phyloP scores from a whole-genome alignment of 1,140 invertebrate species.

The Harlomillsia oculata region DNA sequence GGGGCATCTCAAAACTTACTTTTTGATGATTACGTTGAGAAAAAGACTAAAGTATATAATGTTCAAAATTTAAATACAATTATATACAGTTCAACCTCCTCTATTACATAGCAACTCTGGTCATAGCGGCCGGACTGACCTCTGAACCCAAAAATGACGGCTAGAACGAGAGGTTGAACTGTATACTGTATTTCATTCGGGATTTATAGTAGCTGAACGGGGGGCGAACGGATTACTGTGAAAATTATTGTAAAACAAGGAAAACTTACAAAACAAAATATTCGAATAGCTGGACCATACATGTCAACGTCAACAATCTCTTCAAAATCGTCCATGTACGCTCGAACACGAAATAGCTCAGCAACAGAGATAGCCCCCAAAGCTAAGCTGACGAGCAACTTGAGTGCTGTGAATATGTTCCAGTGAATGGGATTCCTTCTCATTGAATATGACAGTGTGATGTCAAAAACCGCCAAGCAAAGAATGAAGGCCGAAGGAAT shows the following conservation, averaged over 20 bases:
- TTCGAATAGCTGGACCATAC: conserved; percentile 39
- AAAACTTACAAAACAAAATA: conserved; percentile 33
- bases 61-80: too few species aligned
- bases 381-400: conserved; percentile 52
- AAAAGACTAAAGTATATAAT: too few species aligned
- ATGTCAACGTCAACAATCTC: conserved; percentile 38
- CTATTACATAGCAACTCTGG: too few species aligned
- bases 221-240: background rate
- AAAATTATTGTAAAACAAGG: background rate
- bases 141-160: too few species aligned
- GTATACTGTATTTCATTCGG: too few species aligned
- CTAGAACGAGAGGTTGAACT: too few species aligned
- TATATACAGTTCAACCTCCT: too few species aligned
- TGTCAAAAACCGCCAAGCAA: conserved; percentile 45
- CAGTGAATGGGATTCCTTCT: conserved; percentile 68
- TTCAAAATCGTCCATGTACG: background rate
- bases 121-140: too few species aligned
- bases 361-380: conserved; percentile 3
- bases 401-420: conserved; percentile 53
- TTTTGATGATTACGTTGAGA: too few species aligned
- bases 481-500: conserved; percentile 74
- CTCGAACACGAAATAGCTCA: background rate
- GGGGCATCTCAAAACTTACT: too few species aligned
- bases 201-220: too few species aligned
- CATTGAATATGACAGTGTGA: conserved; percentile 63